These are phyloP conservation scores for Zoanthus gigantus DNA, from an alignment of 92 coral and sea anemone species.

Conservation along the genomic window DNA sequence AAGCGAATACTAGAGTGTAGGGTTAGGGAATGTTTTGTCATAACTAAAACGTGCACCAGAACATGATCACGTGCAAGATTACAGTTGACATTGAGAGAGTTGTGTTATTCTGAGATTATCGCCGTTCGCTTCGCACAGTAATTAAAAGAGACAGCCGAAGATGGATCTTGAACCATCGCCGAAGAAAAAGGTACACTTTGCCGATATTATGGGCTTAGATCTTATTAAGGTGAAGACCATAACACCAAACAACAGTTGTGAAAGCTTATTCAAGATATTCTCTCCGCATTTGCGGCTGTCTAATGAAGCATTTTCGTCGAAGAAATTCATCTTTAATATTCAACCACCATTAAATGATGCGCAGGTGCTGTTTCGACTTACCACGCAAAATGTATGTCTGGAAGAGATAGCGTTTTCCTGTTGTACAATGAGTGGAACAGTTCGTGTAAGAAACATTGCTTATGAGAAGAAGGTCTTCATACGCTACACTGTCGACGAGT, in stretches of 20 bases:
- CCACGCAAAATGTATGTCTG: not conserved
- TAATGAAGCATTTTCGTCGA: not conserved
- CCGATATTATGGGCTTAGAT: constrained; percentile 85
- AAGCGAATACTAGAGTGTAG: too few species aligned
- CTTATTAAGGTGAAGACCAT: constrained; percentile 86
- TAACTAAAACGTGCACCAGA: too few species aligned
- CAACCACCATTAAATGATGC: constrained; percentile 70
- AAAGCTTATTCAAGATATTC: constrained; percentile 54
- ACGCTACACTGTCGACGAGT: constrained; percentile 5
- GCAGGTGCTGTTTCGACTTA: constrained; percentile 49
- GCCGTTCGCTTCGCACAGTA: too few species aligned
- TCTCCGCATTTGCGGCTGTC: not conserved
- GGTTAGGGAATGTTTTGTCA: too few species aligned
- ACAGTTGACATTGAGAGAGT: too few species aligned
- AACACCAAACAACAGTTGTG: constrained; percentile 87
- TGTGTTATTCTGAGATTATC: too few species aligned
- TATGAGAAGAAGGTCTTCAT: constrained; percentile 19
- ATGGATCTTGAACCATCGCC: not conserved
- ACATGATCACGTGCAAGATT: too few species aligned
- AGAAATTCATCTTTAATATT: constrained; percentile 46
- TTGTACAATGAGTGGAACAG: not conserved
- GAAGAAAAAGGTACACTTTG: constrained; percentile 88
- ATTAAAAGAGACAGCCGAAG: too few species aligned
- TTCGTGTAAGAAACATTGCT: constrained; percentile 18
- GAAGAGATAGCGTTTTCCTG: not conserved